Evolutionary conservation across 2,113 vertebrate genomes (phyloP).

Genomic region (Aptenodytes patagonicus): DNA sequence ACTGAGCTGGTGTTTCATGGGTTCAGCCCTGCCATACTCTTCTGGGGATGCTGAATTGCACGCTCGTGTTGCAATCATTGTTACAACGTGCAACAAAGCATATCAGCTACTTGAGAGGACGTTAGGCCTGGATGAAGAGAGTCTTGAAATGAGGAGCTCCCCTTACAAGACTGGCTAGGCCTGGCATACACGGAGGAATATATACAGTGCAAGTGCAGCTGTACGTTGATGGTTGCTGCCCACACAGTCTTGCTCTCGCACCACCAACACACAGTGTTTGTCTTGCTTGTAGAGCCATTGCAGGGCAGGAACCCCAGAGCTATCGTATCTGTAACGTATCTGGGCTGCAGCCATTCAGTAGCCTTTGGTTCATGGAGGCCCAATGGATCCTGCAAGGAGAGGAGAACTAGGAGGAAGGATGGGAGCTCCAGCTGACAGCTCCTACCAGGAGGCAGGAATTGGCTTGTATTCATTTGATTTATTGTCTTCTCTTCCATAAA

Average conservation of each 20-base stretch:
- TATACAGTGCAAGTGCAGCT: not conserved
- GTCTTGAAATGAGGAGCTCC: not conserved
- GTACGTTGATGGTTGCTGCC: not conserved
- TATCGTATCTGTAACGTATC: fast-evolving
- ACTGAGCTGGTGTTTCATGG: not conserved
- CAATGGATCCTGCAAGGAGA: not conserved
- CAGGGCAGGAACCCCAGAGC: not conserved
- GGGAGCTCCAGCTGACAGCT: not conserved
- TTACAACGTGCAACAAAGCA: not conserved
- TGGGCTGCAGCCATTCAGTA: not conserved
- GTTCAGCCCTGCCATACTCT: not conserved
- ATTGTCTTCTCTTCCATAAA: not conserved
- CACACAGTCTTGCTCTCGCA: not conserved
- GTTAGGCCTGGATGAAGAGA: not conserved
- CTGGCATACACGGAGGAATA: not conserved
- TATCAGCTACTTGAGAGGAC: not conserved
- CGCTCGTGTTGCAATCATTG: fast-evolving
- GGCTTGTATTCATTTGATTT: not conserved
- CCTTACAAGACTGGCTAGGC: not conserved
- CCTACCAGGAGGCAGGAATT: not conserved
- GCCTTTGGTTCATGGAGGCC: not conserved
- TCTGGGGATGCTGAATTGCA: not conserved
- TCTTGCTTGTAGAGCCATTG: not conserved
- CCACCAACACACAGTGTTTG: not conserved
- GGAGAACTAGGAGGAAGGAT: not conserved